Conservation (phyloP, 2,888 invertebrate genomes). For the Gymnosoma rotundatum region DNA sequence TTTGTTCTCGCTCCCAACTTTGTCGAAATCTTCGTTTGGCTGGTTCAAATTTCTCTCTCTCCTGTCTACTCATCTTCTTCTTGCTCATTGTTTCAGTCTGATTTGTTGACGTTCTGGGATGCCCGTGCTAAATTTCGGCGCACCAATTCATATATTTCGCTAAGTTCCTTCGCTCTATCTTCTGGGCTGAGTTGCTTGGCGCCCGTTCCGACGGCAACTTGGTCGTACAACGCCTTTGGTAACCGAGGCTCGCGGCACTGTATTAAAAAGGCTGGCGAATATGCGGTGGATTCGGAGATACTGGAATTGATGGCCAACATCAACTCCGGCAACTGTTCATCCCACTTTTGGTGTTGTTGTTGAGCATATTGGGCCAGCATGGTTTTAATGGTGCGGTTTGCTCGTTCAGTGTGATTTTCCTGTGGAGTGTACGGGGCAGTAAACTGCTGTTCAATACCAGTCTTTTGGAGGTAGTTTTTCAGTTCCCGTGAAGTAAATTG, state of each 20-base stretch:
- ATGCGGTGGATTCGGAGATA: constrained; percentile 11
- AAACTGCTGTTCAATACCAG: constrained; percentile 1
- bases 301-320: constrained; percentile 30
- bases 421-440: constrained; percentile 23
- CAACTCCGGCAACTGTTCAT: background rate
- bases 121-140: background rate
- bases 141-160: constrained; percentile 1
- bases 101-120: no score
- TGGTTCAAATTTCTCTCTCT: no score
- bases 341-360: background rate
- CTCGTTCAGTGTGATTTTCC: background rate
- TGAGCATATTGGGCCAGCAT: background rate
- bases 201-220: constrained; percentile 2
- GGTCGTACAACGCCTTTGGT: constrained; percentile 4
- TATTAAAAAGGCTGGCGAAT: constrained; percentile 9
- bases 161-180: background rate
- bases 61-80: no score
- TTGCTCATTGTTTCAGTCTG: no score
- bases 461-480: background rate
- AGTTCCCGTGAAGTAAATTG: no score
- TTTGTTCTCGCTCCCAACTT: no score
- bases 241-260: constrained; percentile 39
- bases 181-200: background rate
- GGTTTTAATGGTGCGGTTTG: background rate
- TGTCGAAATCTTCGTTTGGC: no score